These are phyloP conservation scores for Numenius arquata DNA, from an alignment of 2,113 vertebrate genomes.

Conservation along the genomic window DNA sequence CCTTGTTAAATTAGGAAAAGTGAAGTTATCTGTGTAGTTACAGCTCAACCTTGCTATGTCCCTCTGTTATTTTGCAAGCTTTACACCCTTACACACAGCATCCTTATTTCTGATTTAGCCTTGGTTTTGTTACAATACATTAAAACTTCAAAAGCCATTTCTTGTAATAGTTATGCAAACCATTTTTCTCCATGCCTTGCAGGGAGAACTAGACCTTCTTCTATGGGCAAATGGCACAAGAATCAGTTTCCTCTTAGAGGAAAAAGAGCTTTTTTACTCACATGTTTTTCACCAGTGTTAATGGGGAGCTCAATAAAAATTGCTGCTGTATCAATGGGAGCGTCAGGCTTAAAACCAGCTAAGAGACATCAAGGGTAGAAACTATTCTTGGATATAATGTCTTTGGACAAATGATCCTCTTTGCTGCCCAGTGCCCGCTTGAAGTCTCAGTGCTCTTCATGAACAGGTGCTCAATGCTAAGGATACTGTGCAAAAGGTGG, in stretches of 20 bases:
- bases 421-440: neutral
- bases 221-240: neutral
- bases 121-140: neutral
- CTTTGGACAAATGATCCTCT: neutral
- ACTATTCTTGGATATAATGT: neutral
- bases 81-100: neutral
- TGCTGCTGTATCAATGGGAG: neutral
- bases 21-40: fast-evolving
- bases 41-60: neutral
- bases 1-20: too few species aligned
- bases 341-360: neutral
- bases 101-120: neutral
- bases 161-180: neutral
- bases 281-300: neutral
- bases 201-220: neutral
- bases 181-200: neutral
- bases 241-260: neutral
- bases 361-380: neutral
- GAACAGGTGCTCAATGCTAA: neutral
- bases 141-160: neutral
- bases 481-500: neutral
- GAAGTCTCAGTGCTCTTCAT: neutral
- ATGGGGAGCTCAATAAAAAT: neutral
- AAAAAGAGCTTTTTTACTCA: neutral
- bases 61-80: neutral